A percentile compares a stretch with the other conserved stretches of the same genome.
Evolutionary conservation across 2,113 vertebrate species (phyloP).

Genomic region (Otis tarda): DNA sequence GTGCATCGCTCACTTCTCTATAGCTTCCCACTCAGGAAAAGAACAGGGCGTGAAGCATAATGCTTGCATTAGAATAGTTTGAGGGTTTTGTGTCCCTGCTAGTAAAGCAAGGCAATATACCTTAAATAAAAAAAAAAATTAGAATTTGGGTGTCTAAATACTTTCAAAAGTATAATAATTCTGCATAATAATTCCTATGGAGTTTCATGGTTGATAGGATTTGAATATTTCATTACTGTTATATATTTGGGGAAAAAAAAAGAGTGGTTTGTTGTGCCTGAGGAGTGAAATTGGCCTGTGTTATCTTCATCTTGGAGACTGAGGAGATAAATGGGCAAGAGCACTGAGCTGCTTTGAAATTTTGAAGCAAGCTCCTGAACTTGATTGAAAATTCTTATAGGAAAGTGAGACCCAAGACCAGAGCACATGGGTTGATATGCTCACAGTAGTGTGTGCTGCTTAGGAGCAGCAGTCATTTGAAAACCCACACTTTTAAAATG

Average conservation of each 20-base stretch:
- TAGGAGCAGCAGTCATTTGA: not conserved
- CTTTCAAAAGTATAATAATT: not conserved
- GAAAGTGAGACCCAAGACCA: not conserved
- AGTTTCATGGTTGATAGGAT: not conserved
- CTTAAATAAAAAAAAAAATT: not conserved
- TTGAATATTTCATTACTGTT: not conserved
- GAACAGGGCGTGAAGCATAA: not conserved
- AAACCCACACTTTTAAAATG: not conserved
- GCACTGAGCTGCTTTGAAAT: not conserved
- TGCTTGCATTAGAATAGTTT: not conserved
- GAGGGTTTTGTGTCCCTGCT: not conserved
- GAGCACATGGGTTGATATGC: not conserved
- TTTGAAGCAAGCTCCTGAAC: not conserved
- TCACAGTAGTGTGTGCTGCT: not conserved
- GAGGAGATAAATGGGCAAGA: not conserved
- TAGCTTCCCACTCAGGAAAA: not conserved
- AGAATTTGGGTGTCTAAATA: not conserved
- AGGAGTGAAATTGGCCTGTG: not conserved
- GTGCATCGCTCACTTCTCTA: not conserved
- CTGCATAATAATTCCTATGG: not conserved
- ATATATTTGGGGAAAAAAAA: not conserved
- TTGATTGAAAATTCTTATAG: not conserved
- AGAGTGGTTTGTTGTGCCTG: not conserved
- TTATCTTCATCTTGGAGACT: not conserved
- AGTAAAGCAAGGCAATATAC: not conserved